Percentiles rank a stretch among this genome's conserved stretches.
phyloP scores from a whole-genome alignment of 2,113 vertebrate species.

The Chunga burmeisteri region DNA sequence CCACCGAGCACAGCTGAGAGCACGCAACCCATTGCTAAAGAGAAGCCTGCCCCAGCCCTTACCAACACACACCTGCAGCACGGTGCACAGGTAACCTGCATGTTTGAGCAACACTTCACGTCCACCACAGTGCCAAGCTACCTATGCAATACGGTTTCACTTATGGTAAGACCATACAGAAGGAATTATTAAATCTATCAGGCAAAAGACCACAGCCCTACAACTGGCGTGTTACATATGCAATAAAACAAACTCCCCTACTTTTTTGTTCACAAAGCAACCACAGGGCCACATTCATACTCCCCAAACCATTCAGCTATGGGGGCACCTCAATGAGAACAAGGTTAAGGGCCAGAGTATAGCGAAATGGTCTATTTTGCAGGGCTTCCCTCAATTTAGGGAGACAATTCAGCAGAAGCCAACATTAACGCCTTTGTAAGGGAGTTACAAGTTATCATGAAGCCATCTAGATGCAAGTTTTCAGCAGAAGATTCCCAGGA shows the following conservation, averaged over 20 bases:
- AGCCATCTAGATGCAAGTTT: background rate
- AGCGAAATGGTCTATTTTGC: background rate
- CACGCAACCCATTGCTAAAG: rapidly evolving
- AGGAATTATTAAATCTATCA: background rate
- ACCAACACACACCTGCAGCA: background rate
- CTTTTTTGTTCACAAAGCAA: background rate
- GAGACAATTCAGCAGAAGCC: background rate
- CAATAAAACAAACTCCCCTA: background rate
- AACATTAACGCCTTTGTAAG: background rate
- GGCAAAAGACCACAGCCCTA: background rate
- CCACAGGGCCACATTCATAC: background rate
- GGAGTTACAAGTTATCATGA: background rate
- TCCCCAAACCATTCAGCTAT: background rate
- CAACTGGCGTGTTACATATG: background rate
- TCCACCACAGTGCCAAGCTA: background rate
- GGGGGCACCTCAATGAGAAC: background rate
- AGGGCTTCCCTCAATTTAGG: background rate
- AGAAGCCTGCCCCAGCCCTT: background rate
- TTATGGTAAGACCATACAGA: background rate
- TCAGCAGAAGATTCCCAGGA: background rate
- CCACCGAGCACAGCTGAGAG: too few relatives aligned
- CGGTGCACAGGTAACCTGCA: rapidly evolving
- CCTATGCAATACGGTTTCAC: rapidly evolving
- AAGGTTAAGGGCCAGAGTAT: background rate
- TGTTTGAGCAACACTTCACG: rapidly evolving